Percentiles rank a stretch among this genome's conserved stretches.
These are phyloP conservation scores for Balaeniceps rex DNA, from an alignment of 2,113 vertebrate genomes.

Conservation along the genomic window DNA sequence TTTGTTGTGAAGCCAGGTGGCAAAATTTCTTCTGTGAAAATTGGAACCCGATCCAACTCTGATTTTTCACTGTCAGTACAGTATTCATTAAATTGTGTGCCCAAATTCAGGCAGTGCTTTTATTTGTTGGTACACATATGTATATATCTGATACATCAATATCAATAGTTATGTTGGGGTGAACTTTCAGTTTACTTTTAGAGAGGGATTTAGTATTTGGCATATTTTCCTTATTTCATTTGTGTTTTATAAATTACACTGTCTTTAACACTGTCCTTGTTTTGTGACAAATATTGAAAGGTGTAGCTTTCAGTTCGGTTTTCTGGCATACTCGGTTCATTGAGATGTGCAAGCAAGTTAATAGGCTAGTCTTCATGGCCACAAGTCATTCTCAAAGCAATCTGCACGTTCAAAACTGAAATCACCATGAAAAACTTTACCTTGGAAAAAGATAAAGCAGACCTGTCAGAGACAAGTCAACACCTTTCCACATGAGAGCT, in stretches of 20 bases:
- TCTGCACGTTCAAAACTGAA: neutral
- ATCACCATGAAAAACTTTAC: neutral
- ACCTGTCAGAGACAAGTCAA: neutral
- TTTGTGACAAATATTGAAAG: constrained; percentile 18
- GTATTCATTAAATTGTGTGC: neutral
- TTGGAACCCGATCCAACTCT: neutral
- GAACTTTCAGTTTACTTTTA: neutral
- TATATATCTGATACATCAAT: neutral
- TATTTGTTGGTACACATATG: neutral
- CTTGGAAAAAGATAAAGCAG: neutral
- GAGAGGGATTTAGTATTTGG: neutral
- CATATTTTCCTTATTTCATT: neutral
- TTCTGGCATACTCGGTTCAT: neutral
- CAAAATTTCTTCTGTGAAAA: constrained; percentile 32
- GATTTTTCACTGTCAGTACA: neutral
- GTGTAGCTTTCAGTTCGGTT: neutral
- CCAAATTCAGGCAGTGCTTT: neutral
- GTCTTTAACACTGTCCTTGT: constrained; percentile 19
- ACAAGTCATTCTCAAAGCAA: neutral
- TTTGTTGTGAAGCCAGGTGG: constrained; percentile 50
- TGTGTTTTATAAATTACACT: neutral
- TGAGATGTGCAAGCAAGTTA: neutral
- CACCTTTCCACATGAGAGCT: neutral
- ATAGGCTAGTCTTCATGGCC: neutral
- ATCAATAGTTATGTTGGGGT: neutral